Conservation (phyloP, 2,797 vertebrate genomes). For the Chaunax sp. region DNA sequence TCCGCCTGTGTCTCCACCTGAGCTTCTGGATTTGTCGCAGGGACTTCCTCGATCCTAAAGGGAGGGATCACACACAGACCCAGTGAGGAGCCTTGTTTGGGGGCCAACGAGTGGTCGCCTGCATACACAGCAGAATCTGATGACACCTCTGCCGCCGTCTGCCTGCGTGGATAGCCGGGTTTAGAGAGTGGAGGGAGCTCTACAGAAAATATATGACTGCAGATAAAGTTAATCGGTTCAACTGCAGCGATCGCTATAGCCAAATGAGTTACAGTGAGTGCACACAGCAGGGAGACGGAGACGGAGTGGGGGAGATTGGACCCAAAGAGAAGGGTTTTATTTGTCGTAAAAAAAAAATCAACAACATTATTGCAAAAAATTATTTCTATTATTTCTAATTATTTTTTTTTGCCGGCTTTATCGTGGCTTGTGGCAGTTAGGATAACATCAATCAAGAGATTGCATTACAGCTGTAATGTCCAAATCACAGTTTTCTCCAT, state of each 20-base stretch:
- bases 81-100: slow-evolving; percentile 10
- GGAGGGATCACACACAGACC: slow-evolving; percentile 22
- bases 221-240: slow-evolving; percentile 62
- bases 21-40: slow-evolving; percentile 18
- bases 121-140: slow-evolving; percentile 19
- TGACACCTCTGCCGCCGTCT: neutral
- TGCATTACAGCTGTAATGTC: slow-evolving; percentile 38
- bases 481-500: slow-evolving; percentile 47
- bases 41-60: slow-evolving; percentile 17
- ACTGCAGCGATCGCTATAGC: slow-evolving; percentile 40
- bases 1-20: slow-evolving; percentile 9
- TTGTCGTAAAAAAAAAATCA: slow-evolving; percentile 3
- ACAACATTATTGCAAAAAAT: slow-evolving; percentile 7
- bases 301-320: too few species aligned
- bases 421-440: neutral
- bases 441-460: slow-evolving; percentile 8
- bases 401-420: neutral
- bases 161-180: neutral
- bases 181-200: slow-evolving; percentile 11
- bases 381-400: slow-evolving; percentile 15
- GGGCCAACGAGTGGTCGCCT: neutral
- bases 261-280: slow-evolving; percentile 29
- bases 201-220: slow-evolving; percentile 49
- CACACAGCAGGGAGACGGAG: neutral
- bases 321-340: neutral